These are phyloP conservation scores for Tragelaphus scriptus DNA, from an alignment of 2,113 vertebrate species.

Conservation along the genomic window DNA sequence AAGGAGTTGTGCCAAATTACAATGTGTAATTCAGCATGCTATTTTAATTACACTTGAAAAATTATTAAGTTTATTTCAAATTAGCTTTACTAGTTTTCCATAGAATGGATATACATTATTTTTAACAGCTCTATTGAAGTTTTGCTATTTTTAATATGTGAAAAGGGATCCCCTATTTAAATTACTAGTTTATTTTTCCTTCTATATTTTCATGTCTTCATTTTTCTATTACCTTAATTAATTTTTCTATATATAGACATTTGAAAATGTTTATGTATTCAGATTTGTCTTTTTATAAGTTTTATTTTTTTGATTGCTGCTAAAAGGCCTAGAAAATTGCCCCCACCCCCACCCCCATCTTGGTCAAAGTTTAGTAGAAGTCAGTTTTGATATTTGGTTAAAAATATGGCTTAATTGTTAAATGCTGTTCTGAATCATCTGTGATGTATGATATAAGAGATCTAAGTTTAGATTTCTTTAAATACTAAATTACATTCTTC, in stretches of 20 bases:
- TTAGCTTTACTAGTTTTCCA: slow-evolving; percentile 38
- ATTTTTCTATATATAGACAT: not conserved
- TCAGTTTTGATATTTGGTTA: not conserved
- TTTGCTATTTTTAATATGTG: slow-evolving; percentile 48
- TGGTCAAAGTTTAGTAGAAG: not conserved
- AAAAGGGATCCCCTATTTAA: slow-evolving; percentile 31
- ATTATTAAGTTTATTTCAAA: slow-evolving; percentile 39
- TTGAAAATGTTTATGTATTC: not conserved
- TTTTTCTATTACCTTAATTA: not conserved
- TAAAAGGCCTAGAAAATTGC: not conserved
- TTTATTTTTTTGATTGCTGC: slow-evolving; percentile 4
- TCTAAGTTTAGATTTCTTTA: not conserved
- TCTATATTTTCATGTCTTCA: not conserved
- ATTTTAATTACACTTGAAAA: slow-evolving; percentile 11
- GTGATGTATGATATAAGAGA: not conserved
- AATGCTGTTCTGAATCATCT: not conserved
- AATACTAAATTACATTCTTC: not conserved
- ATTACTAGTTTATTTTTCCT: not conserved
- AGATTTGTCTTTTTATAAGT: not conserved
- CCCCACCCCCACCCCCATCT: not conserved
- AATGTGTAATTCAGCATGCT: not conserved
- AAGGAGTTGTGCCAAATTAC: not conserved
- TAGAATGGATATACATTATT: slow-evolving; percentile 3
- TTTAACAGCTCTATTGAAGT: not conserved
- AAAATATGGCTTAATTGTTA: not conserved